Conservation (phyloP, 2,113 vertebrate species). For the Pavo muticus region DNA sequence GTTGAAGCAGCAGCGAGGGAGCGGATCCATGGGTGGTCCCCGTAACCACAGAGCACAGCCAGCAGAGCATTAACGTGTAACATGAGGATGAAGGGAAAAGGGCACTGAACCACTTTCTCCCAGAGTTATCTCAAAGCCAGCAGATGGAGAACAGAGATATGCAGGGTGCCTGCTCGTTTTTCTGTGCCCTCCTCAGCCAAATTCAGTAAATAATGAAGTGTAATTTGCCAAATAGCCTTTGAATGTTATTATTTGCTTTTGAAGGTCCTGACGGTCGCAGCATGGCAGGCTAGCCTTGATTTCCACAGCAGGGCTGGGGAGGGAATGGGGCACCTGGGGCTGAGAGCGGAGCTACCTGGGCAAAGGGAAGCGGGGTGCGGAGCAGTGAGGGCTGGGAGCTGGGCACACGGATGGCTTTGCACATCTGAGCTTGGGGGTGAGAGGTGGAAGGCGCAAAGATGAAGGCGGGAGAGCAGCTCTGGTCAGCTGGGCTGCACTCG, state of each 20-base stretch:
- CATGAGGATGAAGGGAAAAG: slow-evolving; percentile 67
- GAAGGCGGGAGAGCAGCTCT: not conserved
- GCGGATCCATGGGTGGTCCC: slow-evolving; percentile 69
- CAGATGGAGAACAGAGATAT: slow-evolving; percentile 60
- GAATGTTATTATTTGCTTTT: not conserved
- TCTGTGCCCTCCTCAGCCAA: slow-evolving; percentile 30
- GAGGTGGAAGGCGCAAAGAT: not conserved
- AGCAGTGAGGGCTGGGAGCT: not conserved
- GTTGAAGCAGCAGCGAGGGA: slow-evolving; percentile 5
- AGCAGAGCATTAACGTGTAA: slow-evolving; percentile 59
- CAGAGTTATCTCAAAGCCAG: slow-evolving; percentile 45
- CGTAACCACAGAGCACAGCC: slow-evolving; percentile 32
- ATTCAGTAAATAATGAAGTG: slow-evolving; percentile 54
- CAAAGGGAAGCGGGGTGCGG: not conserved
- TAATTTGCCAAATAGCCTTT: slow-evolving; percentile 42
- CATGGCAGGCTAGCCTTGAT: not conserved
- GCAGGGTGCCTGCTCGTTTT: not conserved
- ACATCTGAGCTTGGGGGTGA: not conserved
- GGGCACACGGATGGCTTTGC: not conserved
- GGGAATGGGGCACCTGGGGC: accelerated
- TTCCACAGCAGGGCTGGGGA: not conserved
- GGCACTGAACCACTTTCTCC: slow-evolving; percentile 68
- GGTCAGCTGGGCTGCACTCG: not conserved
- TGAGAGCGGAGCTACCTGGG: not conserved
- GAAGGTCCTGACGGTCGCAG: not conserved